These are phyloP conservation scores for Valencia hispanica DNA, from an alignment of 2,797 vertebrate genomes.

Conservation along the genomic window DNA sequence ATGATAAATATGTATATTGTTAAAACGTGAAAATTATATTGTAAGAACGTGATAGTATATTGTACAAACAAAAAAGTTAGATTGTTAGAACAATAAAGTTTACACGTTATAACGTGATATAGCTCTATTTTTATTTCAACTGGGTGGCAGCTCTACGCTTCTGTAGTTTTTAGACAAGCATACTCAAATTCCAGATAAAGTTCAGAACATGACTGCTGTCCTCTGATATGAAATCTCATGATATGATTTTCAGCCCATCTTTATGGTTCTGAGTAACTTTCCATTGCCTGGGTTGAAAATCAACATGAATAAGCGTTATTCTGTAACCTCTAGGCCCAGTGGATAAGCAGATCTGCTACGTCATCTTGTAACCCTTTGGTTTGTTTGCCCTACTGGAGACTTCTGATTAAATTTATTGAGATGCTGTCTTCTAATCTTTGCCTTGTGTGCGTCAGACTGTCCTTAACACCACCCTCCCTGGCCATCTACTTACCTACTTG, in stretches of 20 bases:
- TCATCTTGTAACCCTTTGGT: slow-evolving; percentile 30
- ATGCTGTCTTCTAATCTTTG: slow-evolving; percentile 64
- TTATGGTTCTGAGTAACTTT: slow-evolving; percentile 16
- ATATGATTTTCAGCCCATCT: slow-evolving; percentile 41
- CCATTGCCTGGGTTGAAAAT: slow-evolving; percentile 16
- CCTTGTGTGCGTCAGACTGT: slow-evolving; percentile 31
- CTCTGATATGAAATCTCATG: slow-evolving; percentile 31
- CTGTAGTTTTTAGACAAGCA: slow-evolving; percentile 22
- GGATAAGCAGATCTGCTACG: slow-evolving; percentile 43
- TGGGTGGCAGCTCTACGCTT: no score
- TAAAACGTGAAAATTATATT: no score
- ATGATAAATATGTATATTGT: no score
- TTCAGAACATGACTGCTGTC: slow-evolving; percentile 20
- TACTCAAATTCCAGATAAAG: slow-evolving; percentile 12
- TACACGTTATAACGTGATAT: no score
- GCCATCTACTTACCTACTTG: slow-evolving; percentile 30
- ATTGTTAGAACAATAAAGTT: no score
- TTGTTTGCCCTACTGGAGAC: slow-evolving; percentile 47
- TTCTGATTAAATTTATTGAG: slow-evolving; percentile 61
- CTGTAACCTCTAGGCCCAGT: slow-evolving; percentile 37
- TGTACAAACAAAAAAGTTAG: no score
- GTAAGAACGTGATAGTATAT: no score
- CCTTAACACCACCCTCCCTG: slow-evolving; percentile 12
- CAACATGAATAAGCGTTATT: slow-evolving; percentile 60
- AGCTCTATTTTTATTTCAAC: no score